Evolutionary conservation across 2,888 invertebrate species (phyloP).

Genomic region (Eupithecia dodoneata): DNA sequence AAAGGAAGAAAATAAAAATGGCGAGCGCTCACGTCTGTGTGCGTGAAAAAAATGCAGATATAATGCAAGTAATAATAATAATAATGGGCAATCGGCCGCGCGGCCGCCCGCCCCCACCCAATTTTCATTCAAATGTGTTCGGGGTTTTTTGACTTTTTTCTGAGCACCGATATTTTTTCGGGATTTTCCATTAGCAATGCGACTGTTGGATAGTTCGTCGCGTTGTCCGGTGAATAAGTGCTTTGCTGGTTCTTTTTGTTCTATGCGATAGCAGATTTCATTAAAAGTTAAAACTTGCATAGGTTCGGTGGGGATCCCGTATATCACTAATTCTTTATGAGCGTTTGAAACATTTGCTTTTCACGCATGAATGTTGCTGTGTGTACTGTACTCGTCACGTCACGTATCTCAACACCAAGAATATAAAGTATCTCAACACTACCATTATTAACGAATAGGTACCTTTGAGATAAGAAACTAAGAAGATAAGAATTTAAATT

Average conservation of each 20-base stretch:
- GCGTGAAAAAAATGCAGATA: conserved; percentile 83
- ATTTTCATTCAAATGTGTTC: conserved; percentile 83
- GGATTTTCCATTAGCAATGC: conserved; percentile 80
- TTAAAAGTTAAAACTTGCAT: conserved; percentile 58
- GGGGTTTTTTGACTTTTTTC: conserved; percentile 74
- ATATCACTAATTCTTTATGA: conserved; percentile 26
- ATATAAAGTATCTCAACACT: too few relatives aligned
- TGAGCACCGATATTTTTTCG: conserved; percentile 78
- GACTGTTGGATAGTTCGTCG: conserved; percentile 68
- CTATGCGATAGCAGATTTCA: conserved; percentile 58
- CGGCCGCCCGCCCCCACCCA: conserved; percentile 73
- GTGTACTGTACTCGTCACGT: too few relatives aligned
- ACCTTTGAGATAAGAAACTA: not conserved
- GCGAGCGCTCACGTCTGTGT: conserved; percentile 70
- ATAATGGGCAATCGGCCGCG: conserved; percentile 79
- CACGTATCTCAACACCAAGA: too few relatives aligned
- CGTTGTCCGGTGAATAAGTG: conserved; percentile 65
- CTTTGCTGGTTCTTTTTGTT: conserved; percentile 59
- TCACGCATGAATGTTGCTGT: not conserved
- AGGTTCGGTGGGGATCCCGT: conserved; percentile 25
- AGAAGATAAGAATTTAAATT: not conserved
- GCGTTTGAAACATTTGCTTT: not conserved
- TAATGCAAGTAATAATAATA: conserved; percentile 84
- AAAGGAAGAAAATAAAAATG: conserved; percentile 80
- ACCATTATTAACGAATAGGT: too few relatives aligned